These are phyloP conservation scores for Pimpla rufipes DNA, from an alignment of 2,888 invertebrate genomes.

Conservation along the genomic window DNA sequence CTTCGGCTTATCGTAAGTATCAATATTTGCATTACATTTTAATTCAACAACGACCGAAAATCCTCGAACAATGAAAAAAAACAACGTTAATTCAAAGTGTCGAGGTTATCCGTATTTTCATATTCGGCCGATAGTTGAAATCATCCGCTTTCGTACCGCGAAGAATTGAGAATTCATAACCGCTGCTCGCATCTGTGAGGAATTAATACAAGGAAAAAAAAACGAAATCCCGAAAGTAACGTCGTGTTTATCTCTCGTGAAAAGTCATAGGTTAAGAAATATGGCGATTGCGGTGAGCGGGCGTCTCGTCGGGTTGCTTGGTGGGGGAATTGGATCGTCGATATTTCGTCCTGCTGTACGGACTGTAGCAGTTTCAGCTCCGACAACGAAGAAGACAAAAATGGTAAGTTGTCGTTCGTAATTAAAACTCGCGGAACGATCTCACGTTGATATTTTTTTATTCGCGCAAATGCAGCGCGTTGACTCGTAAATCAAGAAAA, in stretches of 20 bases:
- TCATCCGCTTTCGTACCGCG: background rate
- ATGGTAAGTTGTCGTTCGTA: constrained; percentile 72
- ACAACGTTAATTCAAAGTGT: background rate
- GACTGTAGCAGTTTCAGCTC: constrained; percentile 72
- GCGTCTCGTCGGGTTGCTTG: constrained; percentile 51
- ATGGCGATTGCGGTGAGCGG: constrained; percentile 62
- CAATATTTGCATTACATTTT: constrained; percentile 3
- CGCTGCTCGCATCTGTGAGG: background rate
- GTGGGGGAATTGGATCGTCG: constrained; percentile 71
- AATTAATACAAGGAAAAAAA: background rate
- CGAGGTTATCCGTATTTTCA: constrained; percentile 14
- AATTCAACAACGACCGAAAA: background rate
- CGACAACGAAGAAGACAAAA: constrained; percentile 71
- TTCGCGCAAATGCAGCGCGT: background rate
- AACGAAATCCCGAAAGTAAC: background rate
- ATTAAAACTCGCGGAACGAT: background rate
- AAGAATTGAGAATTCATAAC: background rate
- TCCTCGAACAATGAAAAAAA: constrained; percentile 1
- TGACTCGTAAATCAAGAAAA: background rate
- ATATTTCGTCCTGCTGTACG: constrained; percentile 71
- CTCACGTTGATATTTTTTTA: background rate
- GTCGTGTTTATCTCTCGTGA: constrained; percentile 5
- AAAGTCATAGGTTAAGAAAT: constrained; percentile 65
- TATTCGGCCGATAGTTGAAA: background rate
- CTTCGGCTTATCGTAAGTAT: background rate